phyloP scores from a whole-genome alignment of 1,140 invertebrate genomes.

The Littorina saxatilis region DNA sequence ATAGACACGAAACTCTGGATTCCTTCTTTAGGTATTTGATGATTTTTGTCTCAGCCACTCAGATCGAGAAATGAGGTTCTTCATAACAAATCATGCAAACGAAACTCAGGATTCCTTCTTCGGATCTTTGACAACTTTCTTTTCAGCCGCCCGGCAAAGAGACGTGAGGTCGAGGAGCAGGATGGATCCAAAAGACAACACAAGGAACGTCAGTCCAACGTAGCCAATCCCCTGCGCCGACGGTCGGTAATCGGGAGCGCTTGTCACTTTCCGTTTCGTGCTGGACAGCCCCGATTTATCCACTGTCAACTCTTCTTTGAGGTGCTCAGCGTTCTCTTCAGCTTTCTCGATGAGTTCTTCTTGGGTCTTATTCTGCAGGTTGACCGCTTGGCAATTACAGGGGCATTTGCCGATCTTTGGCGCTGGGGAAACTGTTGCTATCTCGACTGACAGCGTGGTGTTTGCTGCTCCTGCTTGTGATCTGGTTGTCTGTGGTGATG shows the following conservation, averaged over 20 bases:
- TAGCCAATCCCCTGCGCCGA: slow-evolving; percentile 17
- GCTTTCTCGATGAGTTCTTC: neutral
- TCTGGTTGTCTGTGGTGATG: too few relatives aligned
- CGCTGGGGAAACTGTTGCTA: too few relatives aligned
- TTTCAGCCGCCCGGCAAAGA: too few relatives aligned
- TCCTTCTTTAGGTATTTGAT: too few relatives aligned
- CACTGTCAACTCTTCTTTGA: neutral
- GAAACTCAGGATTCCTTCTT: too few relatives aligned
- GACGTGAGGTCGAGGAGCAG: slow-evolving; percentile 12
- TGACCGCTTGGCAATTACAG: neutral
- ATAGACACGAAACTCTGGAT: too few relatives aligned
- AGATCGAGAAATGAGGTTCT: too few relatives aligned
- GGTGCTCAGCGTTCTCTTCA: neutral
- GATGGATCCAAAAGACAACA: slow-evolving; percentile 10
- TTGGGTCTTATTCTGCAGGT: neutral
- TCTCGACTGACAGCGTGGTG: too few relatives aligned
- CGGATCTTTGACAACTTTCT: too few relatives aligned
- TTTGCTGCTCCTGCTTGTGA: too few relatives aligned
- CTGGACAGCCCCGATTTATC: slow-evolving; percentile 13
- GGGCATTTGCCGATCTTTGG: neutral
- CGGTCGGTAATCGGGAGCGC: slow-evolving; percentile 17
- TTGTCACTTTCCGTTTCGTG: slow-evolving; percentile 26
- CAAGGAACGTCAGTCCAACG: slow-evolving; percentile 11
- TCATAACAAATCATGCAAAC: too few relatives aligned
- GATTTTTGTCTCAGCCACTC: too few relatives aligned